These are phyloP conservation scores for Saccopteryx leptura DNA, from an alignment of 2,113 vertebrate species.

Conservation along the genomic window DNA sequence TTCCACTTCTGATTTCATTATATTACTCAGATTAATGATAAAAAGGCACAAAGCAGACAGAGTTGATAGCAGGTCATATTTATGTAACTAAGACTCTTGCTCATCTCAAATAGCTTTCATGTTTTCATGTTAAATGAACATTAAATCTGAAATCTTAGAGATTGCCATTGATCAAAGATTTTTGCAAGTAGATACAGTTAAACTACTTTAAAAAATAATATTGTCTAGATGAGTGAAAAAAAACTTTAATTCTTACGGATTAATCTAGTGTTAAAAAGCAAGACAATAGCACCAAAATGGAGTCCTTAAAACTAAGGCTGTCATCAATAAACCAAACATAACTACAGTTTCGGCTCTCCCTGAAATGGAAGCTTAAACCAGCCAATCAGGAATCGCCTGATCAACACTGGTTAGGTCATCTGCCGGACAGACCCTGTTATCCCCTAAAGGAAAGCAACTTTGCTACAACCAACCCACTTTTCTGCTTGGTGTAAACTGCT, in stretches of 20 bases:
- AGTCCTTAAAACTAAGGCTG: neutral
- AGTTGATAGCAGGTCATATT: neutral
- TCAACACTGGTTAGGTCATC: neutral
- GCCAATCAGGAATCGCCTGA: neutral
- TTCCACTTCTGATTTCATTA: neutral
- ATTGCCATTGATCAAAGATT: neutral
- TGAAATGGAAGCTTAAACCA: neutral
- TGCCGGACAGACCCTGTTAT: neutral
- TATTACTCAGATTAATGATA: slow-evolving; percentile 28
- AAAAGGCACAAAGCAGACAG: neutral
- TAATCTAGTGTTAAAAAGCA: neutral
- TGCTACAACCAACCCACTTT: neutral
- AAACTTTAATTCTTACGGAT: neutral
- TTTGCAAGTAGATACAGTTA: neutral
- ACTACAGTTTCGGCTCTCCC: neutral
- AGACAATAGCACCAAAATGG: neutral
- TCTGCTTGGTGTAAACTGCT: neutral
- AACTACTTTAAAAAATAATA: neutral
- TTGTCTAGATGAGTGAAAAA: neutral
- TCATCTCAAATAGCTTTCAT: neutral
- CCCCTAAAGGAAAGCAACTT: neutral
- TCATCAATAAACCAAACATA: neutral
- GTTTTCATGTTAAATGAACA: neutral
- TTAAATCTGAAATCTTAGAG: slow-evolving; percentile 37
- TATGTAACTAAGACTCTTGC: neutral